Base-by-base conservation (phyloP, 1,140 invertebrate genomes). In the Meloidogyne hapla region DNA sequence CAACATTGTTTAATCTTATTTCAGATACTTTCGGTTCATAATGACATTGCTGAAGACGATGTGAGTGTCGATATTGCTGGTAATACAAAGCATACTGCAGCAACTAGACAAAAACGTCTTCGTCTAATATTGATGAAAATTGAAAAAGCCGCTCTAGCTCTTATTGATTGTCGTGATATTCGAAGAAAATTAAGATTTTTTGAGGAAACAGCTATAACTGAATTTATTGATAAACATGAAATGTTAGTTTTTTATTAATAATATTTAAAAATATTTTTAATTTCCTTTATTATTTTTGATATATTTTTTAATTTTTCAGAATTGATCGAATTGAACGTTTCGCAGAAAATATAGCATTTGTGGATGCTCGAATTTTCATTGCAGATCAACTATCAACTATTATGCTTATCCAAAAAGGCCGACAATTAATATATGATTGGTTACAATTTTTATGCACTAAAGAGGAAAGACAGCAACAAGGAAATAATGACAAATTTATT, bases 101-200 rank as follows among this genome's bases (percentile, higher is more conserved):
- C 28, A 67, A 65, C 33, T 28, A 74, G n/a, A 64, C 75, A 83
- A 42, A 80, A 79, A 56, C 76, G 80, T 25, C 66, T 84, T 33
- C 69, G 79, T 8, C 81, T 84, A 9, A 63, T 85, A 5, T 40
- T 79, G 4, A 62, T 84, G n/a, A 67, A 75, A 15, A 86, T 84
- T 66, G 83, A 84, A 70, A 83, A 83, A 68, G 81, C 77, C 8
- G 80, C 75, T 28, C 62, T 83, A 80, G 33, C 42, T 40, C 64
- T 84, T 1, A 21, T 83, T 12, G 82, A 83, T 64, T 85, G 83
- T 62, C 42, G 77, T 23, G 84, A 81, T 38, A 56, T 81, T 12
- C 72, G 64, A 26, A 75, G 77, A 61, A 81, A 85, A 25, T 69
- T 79, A 33, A 48, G 69, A 28, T 73, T 73, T 73, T 73, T 73